phyloP scores from a whole-genome alignment of 2,888 invertebrate species.

The Drosophila koepferae region DNA sequence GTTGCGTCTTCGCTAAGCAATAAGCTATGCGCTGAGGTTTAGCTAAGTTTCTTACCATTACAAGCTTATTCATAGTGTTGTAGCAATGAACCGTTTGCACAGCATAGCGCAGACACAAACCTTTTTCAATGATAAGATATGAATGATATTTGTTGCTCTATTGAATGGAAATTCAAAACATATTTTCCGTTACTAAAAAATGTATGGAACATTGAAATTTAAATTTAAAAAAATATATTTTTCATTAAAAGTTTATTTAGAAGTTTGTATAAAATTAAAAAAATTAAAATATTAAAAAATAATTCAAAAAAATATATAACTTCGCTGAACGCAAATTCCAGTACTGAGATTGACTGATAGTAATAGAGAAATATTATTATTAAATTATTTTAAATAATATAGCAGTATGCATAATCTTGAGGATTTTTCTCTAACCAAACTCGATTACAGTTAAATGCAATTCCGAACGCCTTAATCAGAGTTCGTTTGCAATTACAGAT shows the following conservation, averaged over 20 bases:
- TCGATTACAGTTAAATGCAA: not conserved
- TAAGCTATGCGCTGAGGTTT: not conserved
- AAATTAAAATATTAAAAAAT: too few species aligned
- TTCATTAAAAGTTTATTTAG: not conserved
- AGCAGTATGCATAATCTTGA: not conserved
- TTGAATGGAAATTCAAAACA: not conserved
- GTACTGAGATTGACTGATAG: not conserved
- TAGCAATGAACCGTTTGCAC: conserved; percentile 9
- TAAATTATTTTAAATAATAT: not conserved
- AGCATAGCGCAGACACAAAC: not conserved
- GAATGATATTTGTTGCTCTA: too few species aligned
- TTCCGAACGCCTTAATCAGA: not conserved
- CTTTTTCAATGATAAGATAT: too few species aligned
- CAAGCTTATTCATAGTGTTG: not conserved
- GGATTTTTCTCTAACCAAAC: not conserved
- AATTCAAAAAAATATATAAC: too few species aligned
- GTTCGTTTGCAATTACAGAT: not conserved
- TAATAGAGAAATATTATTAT: not conserved
- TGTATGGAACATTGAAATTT: too few species aligned
- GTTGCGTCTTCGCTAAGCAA: conserved; percentile 16
- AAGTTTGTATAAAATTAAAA: not conserved
- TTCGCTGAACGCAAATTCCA: too few species aligned
- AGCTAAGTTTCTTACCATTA: not conserved
- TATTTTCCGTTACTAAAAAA: not conserved
- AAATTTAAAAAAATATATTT: not conserved